These are phyloP conservation scores for Limnephilus lunatus DNA, from an alignment of 2,888 invertebrate genomes.

Conservation along the genomic window DNA sequence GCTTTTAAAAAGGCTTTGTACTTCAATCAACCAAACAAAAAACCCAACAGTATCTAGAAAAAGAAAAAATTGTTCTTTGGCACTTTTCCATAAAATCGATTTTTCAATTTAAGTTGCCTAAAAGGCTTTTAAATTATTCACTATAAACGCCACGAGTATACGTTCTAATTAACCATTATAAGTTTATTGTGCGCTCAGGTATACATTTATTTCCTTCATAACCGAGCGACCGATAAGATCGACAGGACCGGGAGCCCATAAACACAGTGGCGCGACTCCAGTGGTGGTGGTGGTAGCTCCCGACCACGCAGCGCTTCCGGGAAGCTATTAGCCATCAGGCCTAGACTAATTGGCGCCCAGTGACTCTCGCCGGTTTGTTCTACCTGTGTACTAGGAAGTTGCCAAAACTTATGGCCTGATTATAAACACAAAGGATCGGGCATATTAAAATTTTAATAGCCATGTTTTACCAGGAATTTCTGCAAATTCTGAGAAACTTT, in stretches of 20 bases:
- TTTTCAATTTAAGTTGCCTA: background rate
- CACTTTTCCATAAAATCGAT: background rate
- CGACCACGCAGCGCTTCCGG: constrained; percentile 4
- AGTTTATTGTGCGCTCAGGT: background rate
- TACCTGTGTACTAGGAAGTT: background rate
- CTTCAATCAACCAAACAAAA: background rate
- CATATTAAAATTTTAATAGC: background rate
- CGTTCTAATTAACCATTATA: background rate
- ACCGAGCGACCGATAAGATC: background rate
- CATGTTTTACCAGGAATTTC: background rate
- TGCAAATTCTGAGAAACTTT: background rate
- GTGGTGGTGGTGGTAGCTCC: background rate
- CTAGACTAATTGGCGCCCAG: constrained; percentile 20
- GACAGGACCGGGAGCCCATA: background rate
- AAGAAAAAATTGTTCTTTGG: too few species aligned
- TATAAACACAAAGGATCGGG: background rate
- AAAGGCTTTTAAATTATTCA: background rate
- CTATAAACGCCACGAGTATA: background rate
- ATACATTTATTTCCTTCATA: background rate
- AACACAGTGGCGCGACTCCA: background rate
- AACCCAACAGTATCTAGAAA: too few species aligned
- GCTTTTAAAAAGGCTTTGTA: background rate
- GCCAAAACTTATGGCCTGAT: background rate
- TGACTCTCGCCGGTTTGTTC: background rate
- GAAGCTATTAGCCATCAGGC: background rate